Evolutionary conservation across 2,888 invertebrate species (phyloP).

Genomic region (Eretmocerus hayati): DNA sequence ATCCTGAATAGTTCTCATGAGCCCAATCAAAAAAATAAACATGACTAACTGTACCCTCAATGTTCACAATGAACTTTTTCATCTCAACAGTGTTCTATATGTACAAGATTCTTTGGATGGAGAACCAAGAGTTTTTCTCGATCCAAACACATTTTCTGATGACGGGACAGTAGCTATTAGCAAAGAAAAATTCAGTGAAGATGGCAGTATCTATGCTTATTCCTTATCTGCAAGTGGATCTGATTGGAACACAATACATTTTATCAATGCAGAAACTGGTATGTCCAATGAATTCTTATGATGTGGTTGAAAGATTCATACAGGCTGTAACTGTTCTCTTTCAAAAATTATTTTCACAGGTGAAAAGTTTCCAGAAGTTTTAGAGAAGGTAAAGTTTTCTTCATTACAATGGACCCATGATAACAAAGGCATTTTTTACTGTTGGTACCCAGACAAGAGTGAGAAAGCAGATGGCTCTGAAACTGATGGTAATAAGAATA

Average conservation of each 20-base stretch:
- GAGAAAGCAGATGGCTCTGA: constrained; percentile 90
- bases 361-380: constrained; percentile 79
- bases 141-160: constrained; percentile 84
- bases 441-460: constrained; percentile 71
- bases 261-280: constrained; percentile 70
- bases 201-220: constrained; percentile 85
- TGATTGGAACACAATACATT: constrained; percentile 90
- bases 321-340: not conserved
- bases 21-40: too few relatives aligned
- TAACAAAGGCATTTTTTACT: constrained; percentile 91
- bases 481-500: constrained; percentile 78
- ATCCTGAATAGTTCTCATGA: too few relatives aligned
- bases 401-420: constrained; percentile 92
- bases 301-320: not conserved
- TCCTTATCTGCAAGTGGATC: constrained; percentile 89
- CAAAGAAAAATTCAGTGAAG: constrained; percentile 74
- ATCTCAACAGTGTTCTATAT: constrained; percentile 70
- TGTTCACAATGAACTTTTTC: not conserved
- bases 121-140: constrained; percentile 81
- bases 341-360: constrained; percentile 47
- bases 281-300: not conserved
- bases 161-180: constrained; percentile 85
- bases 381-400: constrained; percentile 89
- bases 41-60: too few relatives aligned
- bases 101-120: constrained; percentile 72